phyloP scores from a whole-genome alignment of 1,140 invertebrate genomes.

The Eurytemora carolleeae region DNA sequence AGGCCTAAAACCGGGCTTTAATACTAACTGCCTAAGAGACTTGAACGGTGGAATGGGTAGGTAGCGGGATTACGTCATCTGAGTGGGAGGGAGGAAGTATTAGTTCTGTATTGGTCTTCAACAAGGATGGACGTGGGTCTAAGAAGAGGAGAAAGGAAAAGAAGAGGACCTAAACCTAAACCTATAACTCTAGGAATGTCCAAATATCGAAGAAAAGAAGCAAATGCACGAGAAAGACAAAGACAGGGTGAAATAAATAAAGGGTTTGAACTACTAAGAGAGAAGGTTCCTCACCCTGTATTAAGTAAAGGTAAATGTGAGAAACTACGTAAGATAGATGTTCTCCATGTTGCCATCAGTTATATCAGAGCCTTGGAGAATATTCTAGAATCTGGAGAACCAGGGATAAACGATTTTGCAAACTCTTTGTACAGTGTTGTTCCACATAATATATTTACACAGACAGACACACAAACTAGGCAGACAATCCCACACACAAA shows the following conservation, averaged over 20 bases:
- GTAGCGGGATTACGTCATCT: too few relatives aligned
- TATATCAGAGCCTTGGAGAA: conserved; percentile 10
- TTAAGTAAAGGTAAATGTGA: conserved; percentile 1
- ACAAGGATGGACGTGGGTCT: too few relatives aligned
- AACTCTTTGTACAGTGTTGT: not conserved
- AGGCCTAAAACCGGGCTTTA: too few relatives aligned
- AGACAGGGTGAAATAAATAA: conserved; percentile 3
- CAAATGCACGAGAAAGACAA: conserved; percentile 5
- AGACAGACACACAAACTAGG: too few relatives aligned
- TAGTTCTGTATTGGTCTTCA: too few relatives aligned
- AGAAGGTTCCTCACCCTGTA: conserved; percentile 5
- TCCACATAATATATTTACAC: too few relatives aligned
- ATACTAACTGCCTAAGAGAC: too few relatives aligned
- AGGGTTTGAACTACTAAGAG: conserved; percentile 4
- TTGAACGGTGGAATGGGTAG: too few relatives aligned
- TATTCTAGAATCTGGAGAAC: conserved; percentile 3
- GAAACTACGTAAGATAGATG: conserved; percentile 5
- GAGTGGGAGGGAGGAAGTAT: too few relatives aligned
- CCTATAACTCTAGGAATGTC: not conserved
- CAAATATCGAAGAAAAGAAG: conserved; percentile 2
- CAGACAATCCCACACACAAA: too few relatives aligned
- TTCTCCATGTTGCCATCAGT: conserved; percentile 6
- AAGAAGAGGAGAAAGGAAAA: not conserved
- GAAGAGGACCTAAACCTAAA: conserved; percentile 6
- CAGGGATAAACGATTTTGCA: not conserved